Percentiles rank a stretch among this genome's conserved stretches.
Conservation (phyloP, 1,140 invertebrate genomes). For the Solen grandis region DNA sequence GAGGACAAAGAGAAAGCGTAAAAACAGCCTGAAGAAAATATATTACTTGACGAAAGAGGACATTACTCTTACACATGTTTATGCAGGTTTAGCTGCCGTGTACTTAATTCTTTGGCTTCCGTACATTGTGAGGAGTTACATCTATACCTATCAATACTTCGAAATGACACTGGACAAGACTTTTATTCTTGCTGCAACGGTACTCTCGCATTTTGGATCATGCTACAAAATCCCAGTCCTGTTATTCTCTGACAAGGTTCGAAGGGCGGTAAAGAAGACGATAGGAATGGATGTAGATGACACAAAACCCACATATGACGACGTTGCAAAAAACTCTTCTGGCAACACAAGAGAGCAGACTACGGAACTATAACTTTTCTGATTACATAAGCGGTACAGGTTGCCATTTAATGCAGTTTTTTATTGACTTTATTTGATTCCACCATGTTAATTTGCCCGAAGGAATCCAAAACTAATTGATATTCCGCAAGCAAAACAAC, state of each 20-base stretch:
- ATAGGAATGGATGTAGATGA: constrained; percentile 38
- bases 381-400: too few relatives aligned
- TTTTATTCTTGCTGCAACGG: constrained; percentile 30
- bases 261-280: constrained; percentile 46
- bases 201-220: constrained; percentile 44
- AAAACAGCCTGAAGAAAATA: constrained; percentile 39
- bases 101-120: constrained; percentile 56
- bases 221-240: constrained; percentile 55
- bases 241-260: constrained; percentile 51
- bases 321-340: too few relatives aligned
- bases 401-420: too few relatives aligned
- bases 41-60: constrained; percentile 58
- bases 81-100: constrained; percentile 38
- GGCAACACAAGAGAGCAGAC: too few relatives aligned
- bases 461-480: too few relatives aligned
- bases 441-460: too few relatives aligned
- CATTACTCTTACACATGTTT: constrained; percentile 53
- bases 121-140: constrained; percentile 55
- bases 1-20: not conserved
- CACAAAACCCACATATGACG: too few relatives aligned
- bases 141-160: constrained; percentile 51
- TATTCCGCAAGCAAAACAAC: too few relatives aligned
- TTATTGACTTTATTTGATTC: too few relatives aligned
- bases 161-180: constrained; percentile 27
- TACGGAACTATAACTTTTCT: too few relatives aligned